Evolutionary conservation across 2,113 vertebrate species (phyloP), one percentile per base, ranked within the genome.

Genomic region (Menidia beryllina): DNA sequence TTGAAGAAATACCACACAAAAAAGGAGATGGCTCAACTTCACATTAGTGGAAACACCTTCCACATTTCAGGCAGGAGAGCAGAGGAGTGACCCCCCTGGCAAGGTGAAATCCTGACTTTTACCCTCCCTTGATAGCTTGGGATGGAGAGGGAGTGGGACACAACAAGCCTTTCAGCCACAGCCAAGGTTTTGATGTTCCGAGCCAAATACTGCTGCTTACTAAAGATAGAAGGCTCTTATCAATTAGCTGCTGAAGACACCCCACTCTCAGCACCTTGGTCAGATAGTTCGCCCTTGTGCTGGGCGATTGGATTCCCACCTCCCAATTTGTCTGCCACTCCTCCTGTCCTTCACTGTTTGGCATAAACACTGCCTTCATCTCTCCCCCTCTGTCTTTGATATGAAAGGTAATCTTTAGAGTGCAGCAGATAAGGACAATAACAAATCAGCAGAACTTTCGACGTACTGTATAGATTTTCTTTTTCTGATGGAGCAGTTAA

Each of bases 221-320:
- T 93, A 92, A 91, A 92, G 88, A 92, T 91, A 91, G 90, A 91
- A 87, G 66, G 66, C 87, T 91, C 88, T 91, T 91, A 93, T 93
- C 91, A 93, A 93, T 93, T 92, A 92, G 90, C 77, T 80, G 82
- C 77, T 86, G 72, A 84, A 86, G 86, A 89, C 89, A 86, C 87
- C 88, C 75, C 81, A 82, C 89, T 84, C 90, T 74, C 81, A 69
- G 79, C 81, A 89, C 91, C 90, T 89, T 87, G 89, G 88, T 89
- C 92, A 89, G 90, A 89, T 91, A 90, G 90, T 88, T 91, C 4
- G 85, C 79, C 83, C 90, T 91, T 83, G 87, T 82, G 77, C 77
- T 65, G 75, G 77, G 80, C 80, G 86, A 91, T 91, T 90, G 83
- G 87, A 90, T 90, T 90, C 89, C 83, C 87, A 87, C 81, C 76